These are phyloP conservation scores for Microctonus hyperodae DNA, from an alignment of 2,888 invertebrate genomes.

Conservation along the genomic window DNA sequence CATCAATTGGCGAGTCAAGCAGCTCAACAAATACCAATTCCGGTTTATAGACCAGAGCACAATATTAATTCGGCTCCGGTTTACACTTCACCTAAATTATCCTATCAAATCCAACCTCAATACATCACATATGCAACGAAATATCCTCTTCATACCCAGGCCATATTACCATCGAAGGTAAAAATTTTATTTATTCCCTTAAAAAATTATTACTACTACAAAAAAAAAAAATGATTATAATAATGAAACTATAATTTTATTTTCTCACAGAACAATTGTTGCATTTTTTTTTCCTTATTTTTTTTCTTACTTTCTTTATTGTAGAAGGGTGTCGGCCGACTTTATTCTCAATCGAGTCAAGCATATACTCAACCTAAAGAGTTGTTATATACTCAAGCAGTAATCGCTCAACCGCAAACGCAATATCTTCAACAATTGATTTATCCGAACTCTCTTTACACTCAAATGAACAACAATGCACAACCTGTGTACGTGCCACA, in stretches of 20 bases:
- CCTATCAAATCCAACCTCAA: conserved; percentile 49
- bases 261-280: neutral
- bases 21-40: conserved; percentile 47
- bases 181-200: neutral
- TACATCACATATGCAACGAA: conserved; percentile 39
- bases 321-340: conserved; percentile 17
- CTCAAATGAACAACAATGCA: conserved; percentile 43
- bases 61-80: conserved; percentile 43
- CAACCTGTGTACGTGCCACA: conserved; percentile 44
- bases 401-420: conserved; percentile 33
- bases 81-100: conserved; percentile 42
- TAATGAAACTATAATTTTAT: neutral
- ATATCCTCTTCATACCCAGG: conserved; percentile 43
- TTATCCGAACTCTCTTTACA: conserved; percentile 49
- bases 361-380: conserved; percentile 41
- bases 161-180: conserved; percentile 40
- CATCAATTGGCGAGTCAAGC: conserved; percentile 43
- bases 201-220: neutral
- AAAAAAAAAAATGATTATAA: neutral
- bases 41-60: conserved; percentile 48
- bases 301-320: no score
- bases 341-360: conserved; percentile 38
- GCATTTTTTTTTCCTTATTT: neutral
- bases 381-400: conserved; percentile 37
- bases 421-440: conserved; percentile 53